phyloP scores from a whole-genome alignment of 2,113 vertebrate genomes.

The Perca fluviatilis region DNA sequence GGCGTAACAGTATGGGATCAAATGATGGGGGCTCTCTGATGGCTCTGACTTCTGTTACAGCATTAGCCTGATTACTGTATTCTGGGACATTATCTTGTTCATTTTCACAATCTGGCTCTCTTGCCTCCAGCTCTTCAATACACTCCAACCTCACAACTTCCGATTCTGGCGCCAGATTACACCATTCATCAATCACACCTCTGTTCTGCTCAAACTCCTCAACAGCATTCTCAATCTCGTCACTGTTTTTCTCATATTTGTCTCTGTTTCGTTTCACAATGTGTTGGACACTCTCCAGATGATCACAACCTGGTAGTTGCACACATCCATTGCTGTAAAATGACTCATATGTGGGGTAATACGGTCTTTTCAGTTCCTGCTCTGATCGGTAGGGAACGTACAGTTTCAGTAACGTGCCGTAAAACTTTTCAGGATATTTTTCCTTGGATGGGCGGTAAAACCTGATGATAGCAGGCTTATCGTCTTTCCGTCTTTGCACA shows the following conservation, averaged over 20 bases:
- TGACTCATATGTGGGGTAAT: too few species aligned
- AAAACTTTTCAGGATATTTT: constrained; percentile 33
- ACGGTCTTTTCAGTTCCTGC: too few species aligned
- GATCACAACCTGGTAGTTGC: too few species aligned
- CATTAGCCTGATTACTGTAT: neutral
- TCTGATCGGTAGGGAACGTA: constrained; percentile 22
- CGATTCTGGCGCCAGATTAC: too few species aligned
- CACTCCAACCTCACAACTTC: neutral
- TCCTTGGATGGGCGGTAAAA: constrained; percentile 9
- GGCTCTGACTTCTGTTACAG: neutral
- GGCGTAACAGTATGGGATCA: too few species aligned
- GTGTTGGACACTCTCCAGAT: too few species aligned
- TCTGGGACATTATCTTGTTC: neutral
- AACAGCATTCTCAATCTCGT: too few species aligned
- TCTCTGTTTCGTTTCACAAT: too few species aligned
- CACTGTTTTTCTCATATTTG: too few species aligned
- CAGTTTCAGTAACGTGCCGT: constrained; percentile 24
- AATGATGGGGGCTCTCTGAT: neutral
- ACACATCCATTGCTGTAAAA: too few species aligned
- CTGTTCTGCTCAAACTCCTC: too few species aligned
- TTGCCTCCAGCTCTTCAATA: neutral
- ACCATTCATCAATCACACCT: too few species aligned
- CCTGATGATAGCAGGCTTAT: constrained; percentile 27
- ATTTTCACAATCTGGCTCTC: neutral
- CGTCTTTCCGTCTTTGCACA: constrained; percentile 20